Base-by-base conservation (phyloP, 2,113 vertebrate species). In the Alaudala cheleensis region DNA sequence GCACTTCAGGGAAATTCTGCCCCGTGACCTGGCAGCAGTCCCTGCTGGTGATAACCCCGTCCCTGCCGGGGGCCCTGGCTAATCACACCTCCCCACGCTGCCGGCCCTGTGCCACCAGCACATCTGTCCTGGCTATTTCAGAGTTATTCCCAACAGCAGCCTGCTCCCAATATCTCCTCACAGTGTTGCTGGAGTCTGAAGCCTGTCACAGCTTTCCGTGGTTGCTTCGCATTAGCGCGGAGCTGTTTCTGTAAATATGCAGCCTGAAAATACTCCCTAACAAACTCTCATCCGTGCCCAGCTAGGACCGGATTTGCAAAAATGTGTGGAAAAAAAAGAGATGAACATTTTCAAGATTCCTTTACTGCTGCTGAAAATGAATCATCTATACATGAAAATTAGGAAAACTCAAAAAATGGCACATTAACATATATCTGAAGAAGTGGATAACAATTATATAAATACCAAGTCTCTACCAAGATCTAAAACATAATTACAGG, bases 21-120 rank as follows among this genome's bases (percentile, higher is more conserved):
- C 92, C 73, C 22, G 37, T 93, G 94, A 94, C 76, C 88, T 94
- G 95, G 94, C 91, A 86, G 72, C 14, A 71, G 10, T 93, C 90
- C 86, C 70, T 1, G 4, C 25, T 28, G 25, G 94, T 1, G 92
- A 95, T 93, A 97, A 92, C 81, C 83, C 69, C 0, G 9, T 72
- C 86, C 82, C 82, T 34, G 66, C 74, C 2, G 2, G 11, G 74
- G 71, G 65, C 80, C 89, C 44, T 3, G 1, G 65, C 86, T 96
- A 90, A 97, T 94, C 93, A 7, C 31, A 3, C 22, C 70, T 86
- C 33, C 76, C 60, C 92, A 93, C 66, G 37, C 94, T 57, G 94
- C 78, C 37, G 20, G 24, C 72, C 40, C 50, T 2, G 42, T 10
- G 0, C 74, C 5, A 1, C 69, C 45, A 0, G 10, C 4, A n/a